These are phyloP conservation scores for Eurystomus glaucurus DNA, from an alignment of 2,797 vertebrate genomes.

Conservation along the genomic window DNA sequence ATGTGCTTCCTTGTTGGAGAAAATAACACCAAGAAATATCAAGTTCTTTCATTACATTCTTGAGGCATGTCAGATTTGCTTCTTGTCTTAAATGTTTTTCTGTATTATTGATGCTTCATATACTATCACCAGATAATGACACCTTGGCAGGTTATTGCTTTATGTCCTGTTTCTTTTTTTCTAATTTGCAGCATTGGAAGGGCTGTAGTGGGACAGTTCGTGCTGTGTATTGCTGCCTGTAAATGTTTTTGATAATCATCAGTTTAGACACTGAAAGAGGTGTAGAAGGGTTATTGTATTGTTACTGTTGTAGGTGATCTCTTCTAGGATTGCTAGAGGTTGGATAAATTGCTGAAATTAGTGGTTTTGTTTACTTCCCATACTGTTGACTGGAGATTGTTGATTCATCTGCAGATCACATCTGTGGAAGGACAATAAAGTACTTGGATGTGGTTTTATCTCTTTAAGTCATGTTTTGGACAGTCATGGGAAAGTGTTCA, in stretches of 20 bases:
- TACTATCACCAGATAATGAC: not conserved
- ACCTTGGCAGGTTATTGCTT: not conserved
- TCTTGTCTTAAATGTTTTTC: not conserved
- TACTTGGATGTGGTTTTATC: not conserved
- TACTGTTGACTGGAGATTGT: not conserved
- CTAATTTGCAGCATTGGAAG: not conserved
- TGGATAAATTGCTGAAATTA: not conserved
- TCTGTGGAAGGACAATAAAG: not conserved
- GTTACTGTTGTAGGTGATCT: not conserved
- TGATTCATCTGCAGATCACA: not conserved
- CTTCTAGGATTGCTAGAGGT: not conserved
- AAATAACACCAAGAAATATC: not conserved
- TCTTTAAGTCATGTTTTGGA: not conserved
- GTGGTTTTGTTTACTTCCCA: not conserved
- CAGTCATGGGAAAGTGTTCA: not conserved
- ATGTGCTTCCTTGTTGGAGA: not conserved
- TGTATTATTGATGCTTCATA: not conserved
- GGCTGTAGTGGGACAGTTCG: not conserved
- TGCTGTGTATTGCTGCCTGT: not conserved
- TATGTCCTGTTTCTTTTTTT: not conserved
- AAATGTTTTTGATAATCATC: not conserved
- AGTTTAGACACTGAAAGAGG: not conserved
- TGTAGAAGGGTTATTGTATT: not conserved
- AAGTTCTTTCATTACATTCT: rapidly evolving
- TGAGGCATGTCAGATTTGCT: not conserved